Evolutionary conservation across 2,797 vertebrate genomes (phyloP), one percentile per base, ranked within the genome.

Genomic region (Heterohyrax brucei): DNA sequence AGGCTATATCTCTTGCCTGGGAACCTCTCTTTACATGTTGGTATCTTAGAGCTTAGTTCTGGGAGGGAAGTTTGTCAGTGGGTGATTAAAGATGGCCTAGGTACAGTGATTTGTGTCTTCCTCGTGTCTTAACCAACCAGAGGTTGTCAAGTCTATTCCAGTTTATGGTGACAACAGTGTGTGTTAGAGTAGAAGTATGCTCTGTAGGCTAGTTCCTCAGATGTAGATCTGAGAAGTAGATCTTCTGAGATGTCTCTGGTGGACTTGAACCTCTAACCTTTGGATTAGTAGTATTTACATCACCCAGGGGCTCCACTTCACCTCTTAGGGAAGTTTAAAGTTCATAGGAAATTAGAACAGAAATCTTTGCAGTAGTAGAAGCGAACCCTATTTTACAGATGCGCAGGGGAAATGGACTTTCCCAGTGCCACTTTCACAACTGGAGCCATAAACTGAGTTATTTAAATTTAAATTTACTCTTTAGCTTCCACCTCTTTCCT

Each of bases 401-500:
- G 18, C 10, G 46, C 75, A 28, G 46, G 12, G 12, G 12, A 75
- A 75, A 75, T 44, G 26, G 10, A 28, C 73, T 87, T 61, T 80
- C 88, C 61, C 13, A 85, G 39, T 72, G 33, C 46, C 48, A 13
- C 7, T 0, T 0, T 7, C 73, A 62, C 33, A 64, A 78, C 19
- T 59, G 73, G 19, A 22, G 78, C 21, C 81, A 90, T 9, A 50
- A 18, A 22, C 59, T 44, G 24, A 1, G 18, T 10, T 77, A 46
- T 91, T 94, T 68, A 89, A 91, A 64, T 16, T 46, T 10, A 66
- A 85, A 80, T 39, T 73, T 85, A 84, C 22, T 39, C 64, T 94
- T 59, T 80, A 46, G 26, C 5, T 68, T 87, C 46, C 50, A 24
- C n/a, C 44, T 6, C 53, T 85, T 93, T 66, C 30, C 24, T 70